Base-by-base conservation (phyloP, 2,113 vertebrate species). In the Raja brachyura region DNA sequence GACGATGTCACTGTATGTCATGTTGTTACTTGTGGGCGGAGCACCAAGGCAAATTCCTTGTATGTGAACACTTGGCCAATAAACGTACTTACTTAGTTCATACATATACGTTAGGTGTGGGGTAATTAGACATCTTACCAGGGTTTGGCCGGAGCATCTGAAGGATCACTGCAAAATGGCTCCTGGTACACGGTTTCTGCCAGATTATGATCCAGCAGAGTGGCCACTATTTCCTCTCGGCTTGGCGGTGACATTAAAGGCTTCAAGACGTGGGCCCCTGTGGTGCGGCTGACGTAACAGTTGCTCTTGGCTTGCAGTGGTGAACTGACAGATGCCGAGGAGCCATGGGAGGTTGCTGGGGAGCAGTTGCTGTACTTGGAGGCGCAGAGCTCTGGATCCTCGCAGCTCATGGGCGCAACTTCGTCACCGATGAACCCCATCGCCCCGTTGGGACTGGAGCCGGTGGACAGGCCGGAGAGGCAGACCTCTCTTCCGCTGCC, bases 191-290 rank as follows among this genome's bases (percentile, higher is more conserved):
- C 94, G 20, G 97, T 97, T 97, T 99, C 99, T 68, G 98, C 97
- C 0, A 99, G 97, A 94, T 99, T 97, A 93, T 99, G 96, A 94
- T 98, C 97, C 93, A 97, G 93, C 81, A 99, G 95, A 93, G 98
- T 99, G 95, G 97, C 96, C 95, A 98, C 95, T 94, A 99, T 98
- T 97, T 99, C 98, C 93, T 99, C 98, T 70, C 98, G 97, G 94
- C 97, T 99, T 28, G 99, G 99, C 66, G 99, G 98, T 61, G 98
- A 99, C 99, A 99, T 99, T 31, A 99, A 97, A 79, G 99, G 99
- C 95, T 99, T 99, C 94, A 99, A 97, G 93, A 99, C 95, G 94
- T 98, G 97, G 74, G 95, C 95, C 70, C 95, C 94, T 93, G 97
- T 98, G 48, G 96, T 94, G 76, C 98, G 97, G 95, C 96, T 96